phyloP scores from a whole-genome alignment of 2,113 vertebrate species.

The Petrocephalus microphthalmus region DNA sequence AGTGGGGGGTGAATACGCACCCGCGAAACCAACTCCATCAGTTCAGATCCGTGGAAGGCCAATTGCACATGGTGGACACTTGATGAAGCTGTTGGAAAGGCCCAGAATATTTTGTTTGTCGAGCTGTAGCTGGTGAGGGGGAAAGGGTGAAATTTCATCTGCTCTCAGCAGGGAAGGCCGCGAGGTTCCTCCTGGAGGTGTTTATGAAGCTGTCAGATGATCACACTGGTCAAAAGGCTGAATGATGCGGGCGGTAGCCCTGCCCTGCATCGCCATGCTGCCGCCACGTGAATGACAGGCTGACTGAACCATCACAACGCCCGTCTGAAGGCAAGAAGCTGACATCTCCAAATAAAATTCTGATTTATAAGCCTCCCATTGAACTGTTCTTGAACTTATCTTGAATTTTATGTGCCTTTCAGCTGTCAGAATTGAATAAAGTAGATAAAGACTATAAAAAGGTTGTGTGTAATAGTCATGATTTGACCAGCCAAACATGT shows the following conservation, averaged over 20 bases:
- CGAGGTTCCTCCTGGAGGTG: not conserved
- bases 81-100: no score
- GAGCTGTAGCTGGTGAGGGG: not conserved
- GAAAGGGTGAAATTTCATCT: not conserved
- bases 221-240: not conserved
- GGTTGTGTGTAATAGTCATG: not conserved
- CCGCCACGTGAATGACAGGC: not conserved
- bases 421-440: not conserved
- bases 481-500: not conserved
- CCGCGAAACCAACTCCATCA: no score
- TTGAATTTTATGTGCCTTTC: not conserved
- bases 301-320: not conserved
- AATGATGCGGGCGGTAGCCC: not conserved
- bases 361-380: not conserved
- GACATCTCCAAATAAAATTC: not conserved
- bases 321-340: not conserved
- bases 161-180: not conserved
- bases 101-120: not conserved
- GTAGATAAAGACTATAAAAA: not conserved
- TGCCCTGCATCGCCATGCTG: not conserved
- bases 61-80: no score
- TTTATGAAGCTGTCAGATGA: conserved; percentile 7
- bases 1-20: no score
- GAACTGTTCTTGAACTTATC: not conserved
- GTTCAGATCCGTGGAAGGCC: no score